Percentiles rank a stretch among this genome's conserved stretches.
These are phyloP conservation scores for Pedetes capensis DNA, from an alignment of 2,113 vertebrate species.

Conservation along the genomic window DNA sequence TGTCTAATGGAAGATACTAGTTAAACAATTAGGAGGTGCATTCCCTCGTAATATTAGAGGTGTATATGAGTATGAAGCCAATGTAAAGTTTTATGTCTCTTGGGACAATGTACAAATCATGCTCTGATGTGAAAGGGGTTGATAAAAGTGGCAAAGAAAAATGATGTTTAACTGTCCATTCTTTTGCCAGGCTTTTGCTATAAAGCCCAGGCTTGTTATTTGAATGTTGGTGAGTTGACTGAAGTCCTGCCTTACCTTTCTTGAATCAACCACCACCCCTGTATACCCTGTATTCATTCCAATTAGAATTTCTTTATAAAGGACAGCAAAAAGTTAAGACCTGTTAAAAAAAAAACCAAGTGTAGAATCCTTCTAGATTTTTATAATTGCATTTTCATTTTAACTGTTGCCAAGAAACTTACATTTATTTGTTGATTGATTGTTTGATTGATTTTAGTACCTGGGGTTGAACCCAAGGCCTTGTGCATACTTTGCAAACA, in stretches of 20 bases:
- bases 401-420: background rate
- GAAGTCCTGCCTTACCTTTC: background rate
- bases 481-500: too few species aligned
- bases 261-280: background rate
- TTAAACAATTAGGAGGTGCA: background rate
- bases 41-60: background rate
- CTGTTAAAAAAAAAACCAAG: background rate
- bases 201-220: background rate
- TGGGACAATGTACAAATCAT: background rate
- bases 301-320: slow-evolving; percentile 32
- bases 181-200: background rate
- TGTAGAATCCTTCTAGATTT: background rate
- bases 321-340: slow-evolving; percentile 16
- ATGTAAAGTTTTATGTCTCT: background rate
- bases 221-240: background rate
- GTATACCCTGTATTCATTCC: background rate
- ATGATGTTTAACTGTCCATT: background rate
- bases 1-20: background rate
- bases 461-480: too few species aligned
- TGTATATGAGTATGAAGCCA: background rate
- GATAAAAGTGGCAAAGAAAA: background rate
- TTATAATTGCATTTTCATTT: background rate
- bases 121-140: slow-evolving; percentile 21
- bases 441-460: too few species aligned
- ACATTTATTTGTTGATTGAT: too few species aligned